These are phyloP conservation scores for Papilio helenus DNA, from an alignment of 1,140 invertebrate genomes.

Conservation along the genomic window DNA sequence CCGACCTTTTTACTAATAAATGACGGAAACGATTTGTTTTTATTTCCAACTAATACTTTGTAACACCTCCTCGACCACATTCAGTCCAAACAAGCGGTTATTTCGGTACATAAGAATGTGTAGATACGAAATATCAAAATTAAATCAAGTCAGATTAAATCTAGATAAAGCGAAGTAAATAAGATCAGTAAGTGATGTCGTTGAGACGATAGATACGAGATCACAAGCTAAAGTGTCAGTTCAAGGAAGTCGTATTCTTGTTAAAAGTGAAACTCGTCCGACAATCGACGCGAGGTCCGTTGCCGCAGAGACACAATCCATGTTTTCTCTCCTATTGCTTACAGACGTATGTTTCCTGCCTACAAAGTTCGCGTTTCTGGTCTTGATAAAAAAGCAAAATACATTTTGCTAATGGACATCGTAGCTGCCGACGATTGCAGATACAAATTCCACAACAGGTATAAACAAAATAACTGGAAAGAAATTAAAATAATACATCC, in stretches of 20 bases:
- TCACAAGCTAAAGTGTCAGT: conserved; percentile 76
- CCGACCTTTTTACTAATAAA: conserved; percentile 60
- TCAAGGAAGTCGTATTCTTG: conserved; percentile 58
- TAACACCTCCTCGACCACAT: conserved; percentile 54
- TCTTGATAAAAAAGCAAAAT: conserved; percentile 97
- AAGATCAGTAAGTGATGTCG: conserved; percentile 41
- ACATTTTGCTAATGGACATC: conserved; percentile 97
- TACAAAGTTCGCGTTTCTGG: conserved; percentile 96
- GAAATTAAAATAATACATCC: conserved; percentile 76
- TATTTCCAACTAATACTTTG: conserved; percentile 56
- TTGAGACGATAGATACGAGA: conserved; percentile 72
- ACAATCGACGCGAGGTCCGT: conserved; percentile 80
- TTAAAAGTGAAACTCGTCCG: conserved; percentile 79
- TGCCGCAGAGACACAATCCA: conserved; percentile 84
- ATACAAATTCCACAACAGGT: conserved; percentile 98
- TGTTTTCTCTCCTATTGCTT: conserved; percentile 84
- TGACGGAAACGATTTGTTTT: conserved; percentile 65
- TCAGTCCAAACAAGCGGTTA: neutral
- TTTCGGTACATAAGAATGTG: neutral
- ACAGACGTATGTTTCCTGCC: conserved; percentile 95
- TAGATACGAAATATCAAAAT: conserved; percentile 32
- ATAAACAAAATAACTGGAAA: conserved; percentile 71
- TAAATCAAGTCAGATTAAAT: neutral
- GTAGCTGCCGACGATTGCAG: conserved; percentile 95
- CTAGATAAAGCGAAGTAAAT: neutral